Evolutionary conservation across 2,113 vertebrate species (phyloP).

Genomic region (Morone saxatilis): DNA sequence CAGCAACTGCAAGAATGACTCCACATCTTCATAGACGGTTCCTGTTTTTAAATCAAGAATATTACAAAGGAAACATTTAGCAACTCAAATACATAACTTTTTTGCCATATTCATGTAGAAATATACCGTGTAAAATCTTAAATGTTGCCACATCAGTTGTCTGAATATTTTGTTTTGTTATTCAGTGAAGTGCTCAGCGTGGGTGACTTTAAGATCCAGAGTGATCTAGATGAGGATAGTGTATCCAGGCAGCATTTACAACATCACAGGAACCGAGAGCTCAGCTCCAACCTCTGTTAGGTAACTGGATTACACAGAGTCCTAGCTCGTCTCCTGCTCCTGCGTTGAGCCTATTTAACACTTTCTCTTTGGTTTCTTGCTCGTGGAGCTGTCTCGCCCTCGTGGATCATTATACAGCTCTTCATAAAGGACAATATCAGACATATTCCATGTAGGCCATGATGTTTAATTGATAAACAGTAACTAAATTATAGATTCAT

Average conservation of each 20-base stretch:
- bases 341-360: slow-evolving; percentile 36
- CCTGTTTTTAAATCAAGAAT: neutral
- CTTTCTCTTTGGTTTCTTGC: slow-evolving; percentile 24
- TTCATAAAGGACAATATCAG: fast-evolving
- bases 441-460: neutral
- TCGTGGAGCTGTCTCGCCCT: fast-evolving
- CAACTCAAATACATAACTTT: neutral
- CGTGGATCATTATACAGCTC: neutral
- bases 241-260: slow-evolving; percentile 4
- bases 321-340: slow-evolving; percentile 3
- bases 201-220: slow-evolving; percentile 3
- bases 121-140: neutral
- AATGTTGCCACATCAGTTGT: neutral
- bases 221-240: slow-evolving; percentile 29
- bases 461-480: neutral
- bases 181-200: neutral
- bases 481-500: too few relatives aligned
- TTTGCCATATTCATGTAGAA: neutral
- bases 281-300: slow-evolving; percentile 43
- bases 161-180: neutral
- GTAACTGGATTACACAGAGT: slow-evolving; percentile 68
- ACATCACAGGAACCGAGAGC: slow-evolving; percentile 30
- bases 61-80: neutral
- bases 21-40: neutral
- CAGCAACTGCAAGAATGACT: neutral